A percentile compares a stretch with the other conserved stretches of the same genome.
Evolutionary conservation across 1,140 invertebrate species (phyloP).

Genomic region (Amyelois transitella): DNA sequence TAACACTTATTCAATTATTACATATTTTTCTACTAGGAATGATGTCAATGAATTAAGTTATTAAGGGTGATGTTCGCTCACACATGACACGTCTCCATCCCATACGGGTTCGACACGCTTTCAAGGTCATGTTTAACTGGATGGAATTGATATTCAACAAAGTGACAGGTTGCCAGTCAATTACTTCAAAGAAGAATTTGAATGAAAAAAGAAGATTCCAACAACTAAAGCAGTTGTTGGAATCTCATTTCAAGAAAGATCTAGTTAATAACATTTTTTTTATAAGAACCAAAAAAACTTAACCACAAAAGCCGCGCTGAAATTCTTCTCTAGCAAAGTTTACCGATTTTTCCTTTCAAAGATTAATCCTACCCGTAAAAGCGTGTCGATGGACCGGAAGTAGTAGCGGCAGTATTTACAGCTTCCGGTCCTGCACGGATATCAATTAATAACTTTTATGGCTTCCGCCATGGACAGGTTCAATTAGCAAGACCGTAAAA

Average conservation of each 20-base stretch:
- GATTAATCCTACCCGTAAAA: background rate
- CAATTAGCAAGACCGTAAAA: conserved; percentile 66
- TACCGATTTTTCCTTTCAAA: background rate
- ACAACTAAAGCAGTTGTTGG: no score
- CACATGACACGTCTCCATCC: background rate
- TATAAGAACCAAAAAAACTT: no score
- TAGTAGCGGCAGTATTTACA: conserved; percentile 67
- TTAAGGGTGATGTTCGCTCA: conserved; percentile 8
- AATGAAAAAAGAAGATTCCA: no score
- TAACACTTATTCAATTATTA: conserved; percentile 37
- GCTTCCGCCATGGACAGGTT: conserved; percentile 50
- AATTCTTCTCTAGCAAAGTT: no score
- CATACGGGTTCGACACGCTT: no score
- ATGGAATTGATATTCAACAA: no score
- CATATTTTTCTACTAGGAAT: background rate
- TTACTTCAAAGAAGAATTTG: no score
- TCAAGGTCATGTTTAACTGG: no score
- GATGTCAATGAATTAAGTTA: background rate
- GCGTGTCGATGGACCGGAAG: conserved; percentile 51
- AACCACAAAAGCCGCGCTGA: no score
- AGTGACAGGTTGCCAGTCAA: conserved; percentile 1
- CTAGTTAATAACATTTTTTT: no score
- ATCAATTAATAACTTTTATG: conserved; percentile 73
- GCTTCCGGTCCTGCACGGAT: conserved; percentile 54
- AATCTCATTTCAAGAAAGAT: no score